Conservation (phyloP, 1,140 invertebrate genomes). For the Drosophila sp. region DNA sequence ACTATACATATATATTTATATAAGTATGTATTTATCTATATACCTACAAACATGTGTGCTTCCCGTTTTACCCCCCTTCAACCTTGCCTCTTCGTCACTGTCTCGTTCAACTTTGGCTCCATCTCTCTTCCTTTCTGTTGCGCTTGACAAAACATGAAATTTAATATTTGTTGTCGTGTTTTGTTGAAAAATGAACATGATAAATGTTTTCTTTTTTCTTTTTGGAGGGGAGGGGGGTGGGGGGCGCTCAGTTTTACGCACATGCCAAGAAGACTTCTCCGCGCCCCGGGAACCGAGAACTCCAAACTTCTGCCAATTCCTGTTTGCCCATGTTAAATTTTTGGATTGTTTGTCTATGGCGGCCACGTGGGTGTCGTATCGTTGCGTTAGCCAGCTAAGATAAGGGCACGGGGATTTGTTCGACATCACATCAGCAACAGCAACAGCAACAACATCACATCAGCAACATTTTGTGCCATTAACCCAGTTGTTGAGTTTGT, state of each 20-base stretch:
- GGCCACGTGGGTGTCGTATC: conserved; percentile 50
- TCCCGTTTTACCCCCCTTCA: conserved; percentile 5
- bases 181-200: conserved; percentile 52
- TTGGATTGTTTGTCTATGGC: conserved; percentile 45
- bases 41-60: not conserved
- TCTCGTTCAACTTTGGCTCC: conserved; percentile 7
- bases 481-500: conserved; percentile 69
- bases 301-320: conserved; percentile 3
- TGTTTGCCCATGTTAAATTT: conserved; percentile 29
- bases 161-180: conserved; percentile 71
- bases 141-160: conserved; percentile 66
- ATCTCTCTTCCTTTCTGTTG: conserved; percentile 56
- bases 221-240: not conserved
- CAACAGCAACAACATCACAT: conserved; percentile 12
- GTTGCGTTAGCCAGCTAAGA: conserved; percentile 20
- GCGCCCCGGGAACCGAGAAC: not conserved
- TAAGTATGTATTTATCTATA: not conserved
- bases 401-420: conserved; percentile 51
- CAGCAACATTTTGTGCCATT: conserved; percentile 67
- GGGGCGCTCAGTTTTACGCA: conserved; percentile 1
- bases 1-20: not conserved
- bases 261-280: conserved; percentile 36
- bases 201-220: conserved; percentile 48
- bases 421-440: conserved; percentile 29
- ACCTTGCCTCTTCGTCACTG: not conserved